phyloP scores from a whole-genome alignment of 2,113 vertebrate genomes.

The Nanger granti region DNA sequence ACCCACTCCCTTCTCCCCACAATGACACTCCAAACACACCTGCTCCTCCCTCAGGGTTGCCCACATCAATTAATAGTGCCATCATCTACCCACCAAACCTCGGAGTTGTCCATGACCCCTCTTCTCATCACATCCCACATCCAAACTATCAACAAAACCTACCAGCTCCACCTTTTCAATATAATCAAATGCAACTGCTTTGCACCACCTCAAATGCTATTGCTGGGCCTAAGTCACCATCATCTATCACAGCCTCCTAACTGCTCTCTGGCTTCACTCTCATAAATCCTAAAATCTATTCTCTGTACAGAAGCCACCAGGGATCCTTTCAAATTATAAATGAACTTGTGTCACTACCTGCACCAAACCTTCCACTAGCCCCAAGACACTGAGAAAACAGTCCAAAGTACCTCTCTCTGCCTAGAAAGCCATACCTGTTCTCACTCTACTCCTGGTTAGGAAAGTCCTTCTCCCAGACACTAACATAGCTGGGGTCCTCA shows the following conservation, averaged over 20 bases:
- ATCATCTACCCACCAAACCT: not conserved
- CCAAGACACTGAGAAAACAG: not conserved
- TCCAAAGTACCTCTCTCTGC: not conserved
- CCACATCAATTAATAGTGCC: not conserved
- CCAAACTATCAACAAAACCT: not conserved
- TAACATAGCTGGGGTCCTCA: not conserved
- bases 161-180: not conserved
- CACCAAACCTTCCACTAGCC: not conserved
- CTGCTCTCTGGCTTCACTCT: not conserved
- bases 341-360: not conserved
- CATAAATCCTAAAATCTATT: not conserved
- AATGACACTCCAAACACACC: not conserved
- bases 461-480: not conserved
- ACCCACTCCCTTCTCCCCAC: not conserved
- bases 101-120: not conserved
- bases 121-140: not conserved
- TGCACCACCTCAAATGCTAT: not conserved
- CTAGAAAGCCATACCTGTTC: not conserved
- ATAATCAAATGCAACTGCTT: not conserved
- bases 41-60: too few species aligned
- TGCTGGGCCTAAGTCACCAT: not conserved
- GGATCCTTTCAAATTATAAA: not conserved
- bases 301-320: not conserved
- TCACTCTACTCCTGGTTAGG: not conserved
- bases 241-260: not conserved